phyloP scores from a whole-genome alignment of 2,888 invertebrate species.

The Ditula angustiorana region DNA sequence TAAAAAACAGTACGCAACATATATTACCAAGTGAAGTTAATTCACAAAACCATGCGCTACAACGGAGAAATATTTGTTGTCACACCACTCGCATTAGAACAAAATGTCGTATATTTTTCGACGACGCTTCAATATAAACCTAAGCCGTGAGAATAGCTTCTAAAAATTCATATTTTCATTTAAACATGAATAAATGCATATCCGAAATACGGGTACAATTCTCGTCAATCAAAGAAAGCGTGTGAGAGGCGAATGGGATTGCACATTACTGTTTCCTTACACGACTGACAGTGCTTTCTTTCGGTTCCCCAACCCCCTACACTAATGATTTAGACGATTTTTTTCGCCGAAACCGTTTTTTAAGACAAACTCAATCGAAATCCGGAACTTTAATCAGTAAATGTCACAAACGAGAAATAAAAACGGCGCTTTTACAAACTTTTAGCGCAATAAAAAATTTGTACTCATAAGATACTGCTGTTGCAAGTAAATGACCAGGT shows the following conservation, averaged over 20 bases:
- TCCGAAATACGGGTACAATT: slow-evolving; percentile 60
- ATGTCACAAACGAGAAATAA: slow-evolving; percentile 21
- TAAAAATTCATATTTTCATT: slow-evolving; percentile 53
- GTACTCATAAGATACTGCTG: background rate
- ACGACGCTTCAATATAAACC: slow-evolving; percentile 17
- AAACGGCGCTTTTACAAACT: no score
- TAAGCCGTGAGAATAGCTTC: slow-evolving; percentile 28
- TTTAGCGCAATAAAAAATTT: no score
- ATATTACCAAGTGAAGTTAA: no score
- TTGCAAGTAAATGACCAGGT: no score
- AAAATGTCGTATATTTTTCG: slow-evolving; percentile 14
- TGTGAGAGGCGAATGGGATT: background rate
- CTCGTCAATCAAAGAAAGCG: slow-evolving; percentile 12
- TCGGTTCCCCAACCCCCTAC: background rate
- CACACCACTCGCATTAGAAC: background rate
- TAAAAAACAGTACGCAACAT: no score
- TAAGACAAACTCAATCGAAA: slow-evolving; percentile 14
- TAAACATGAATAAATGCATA: slow-evolving; percentile 74
- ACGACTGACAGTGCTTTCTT: background rate
- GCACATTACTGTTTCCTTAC: background rate
- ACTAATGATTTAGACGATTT: slow-evolving; percentile 15
- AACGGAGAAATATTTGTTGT: background rate
- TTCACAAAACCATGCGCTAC: no score
- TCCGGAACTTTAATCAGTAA: slow-evolving; percentile 25
- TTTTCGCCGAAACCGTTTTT: slow-evolving; percentile 33